These are phyloP conservation scores for Dicerorhinus sumatrensis DNA, from an alignment of 2,113 vertebrate genomes.

Conservation along the genomic window DNA sequence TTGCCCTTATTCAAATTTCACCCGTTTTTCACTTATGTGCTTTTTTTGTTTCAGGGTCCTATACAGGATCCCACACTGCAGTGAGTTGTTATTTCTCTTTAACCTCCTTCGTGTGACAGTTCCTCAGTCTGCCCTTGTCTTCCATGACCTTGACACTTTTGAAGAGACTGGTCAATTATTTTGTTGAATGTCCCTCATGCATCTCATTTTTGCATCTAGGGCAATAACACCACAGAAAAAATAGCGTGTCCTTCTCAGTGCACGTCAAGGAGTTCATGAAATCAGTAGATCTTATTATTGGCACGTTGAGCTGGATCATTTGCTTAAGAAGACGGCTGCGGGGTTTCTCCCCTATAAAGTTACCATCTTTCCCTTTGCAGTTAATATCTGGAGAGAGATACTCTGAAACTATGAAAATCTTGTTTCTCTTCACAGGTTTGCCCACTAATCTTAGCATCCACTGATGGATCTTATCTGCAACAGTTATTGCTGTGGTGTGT, in stretches of 20 bases:
- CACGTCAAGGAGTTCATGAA: not conserved
- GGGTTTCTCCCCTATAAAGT: not conserved
- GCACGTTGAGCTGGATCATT: not conserved
- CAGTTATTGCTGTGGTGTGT: not conserved
- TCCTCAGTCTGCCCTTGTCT: not conserved
- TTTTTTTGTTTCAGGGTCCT: not conserved
- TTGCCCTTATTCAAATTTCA: not conserved
- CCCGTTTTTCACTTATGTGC: not conserved
- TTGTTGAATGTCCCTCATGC: not conserved
- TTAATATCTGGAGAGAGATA: not conserved
- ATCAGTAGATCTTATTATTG: not conserved
- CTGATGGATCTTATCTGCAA: not conserved
- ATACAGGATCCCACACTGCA: not conserved
- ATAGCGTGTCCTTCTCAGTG: not conserved
- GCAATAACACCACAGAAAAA: not conserved
- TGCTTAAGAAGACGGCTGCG: not conserved
- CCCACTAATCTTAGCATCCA: not conserved
- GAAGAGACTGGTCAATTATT: not conserved
- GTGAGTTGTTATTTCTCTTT: not conserved
- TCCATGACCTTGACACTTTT: not conserved
- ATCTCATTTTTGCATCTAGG: constrained; percentile 28
- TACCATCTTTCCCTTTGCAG: not conserved
- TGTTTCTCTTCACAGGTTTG: not conserved
- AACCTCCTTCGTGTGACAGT: not conserved
- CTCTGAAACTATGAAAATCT: not conserved